These are phyloP conservation scores for Phyto melanocephala DNA, from an alignment of 2,888 invertebrate species.

Conservation along the genomic window DNA sequence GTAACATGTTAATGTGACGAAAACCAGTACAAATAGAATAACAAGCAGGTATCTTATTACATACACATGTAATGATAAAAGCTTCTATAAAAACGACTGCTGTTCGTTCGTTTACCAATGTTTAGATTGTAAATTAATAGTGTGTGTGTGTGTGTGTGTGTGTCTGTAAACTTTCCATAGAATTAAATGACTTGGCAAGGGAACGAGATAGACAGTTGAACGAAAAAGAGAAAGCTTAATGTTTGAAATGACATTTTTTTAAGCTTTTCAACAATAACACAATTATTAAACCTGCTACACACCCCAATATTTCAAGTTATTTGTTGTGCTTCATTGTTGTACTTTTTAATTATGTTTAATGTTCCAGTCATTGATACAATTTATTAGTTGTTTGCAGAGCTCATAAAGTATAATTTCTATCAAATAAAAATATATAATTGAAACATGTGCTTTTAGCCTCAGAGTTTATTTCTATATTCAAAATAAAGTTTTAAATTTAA, in stretches of 20 bases:
- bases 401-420: no score
- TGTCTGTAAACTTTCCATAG: background rate
- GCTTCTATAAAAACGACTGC: background rate
- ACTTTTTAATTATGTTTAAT: conserved; percentile 30
- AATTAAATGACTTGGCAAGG: background rate
- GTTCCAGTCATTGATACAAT: conserved; percentile 12
- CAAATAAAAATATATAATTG: no score
- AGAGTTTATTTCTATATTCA: no score
- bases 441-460: no score
- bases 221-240: background rate
- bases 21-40: conserved; percentile 59
- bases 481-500: no score
- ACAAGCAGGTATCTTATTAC: conserved; percentile 61
- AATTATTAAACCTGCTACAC: conserved; percentile 21
- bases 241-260: background rate
- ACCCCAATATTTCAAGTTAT: background rate
- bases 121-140: background rate
- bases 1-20: conserved; percentile 30
- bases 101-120: background rate
- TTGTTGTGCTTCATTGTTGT: background rate
- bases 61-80: conserved; percentile 41
- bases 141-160: conserved; percentile 4
- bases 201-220: background rate
- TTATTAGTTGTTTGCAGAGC: background rate
- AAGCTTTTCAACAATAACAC: conserved; percentile 22